Conservation (phyloP, 2,113 vertebrate species). For the Ictidomys tridecemlineatus region DNA sequence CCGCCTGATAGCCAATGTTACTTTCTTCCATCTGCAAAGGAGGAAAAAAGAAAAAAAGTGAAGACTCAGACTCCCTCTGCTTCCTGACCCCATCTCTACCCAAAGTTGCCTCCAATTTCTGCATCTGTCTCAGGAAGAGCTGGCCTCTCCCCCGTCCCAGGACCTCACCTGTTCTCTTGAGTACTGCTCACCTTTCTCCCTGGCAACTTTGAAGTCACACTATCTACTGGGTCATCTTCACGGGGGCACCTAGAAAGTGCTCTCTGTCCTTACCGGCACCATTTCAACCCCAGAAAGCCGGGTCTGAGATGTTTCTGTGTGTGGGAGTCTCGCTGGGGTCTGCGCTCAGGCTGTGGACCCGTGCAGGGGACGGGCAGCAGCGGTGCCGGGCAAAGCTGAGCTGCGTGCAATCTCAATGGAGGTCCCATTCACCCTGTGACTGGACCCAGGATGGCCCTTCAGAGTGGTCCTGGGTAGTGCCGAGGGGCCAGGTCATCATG, state of each 20-base stretch:
- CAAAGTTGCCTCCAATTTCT: neutral
- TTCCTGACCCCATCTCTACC: neutral
- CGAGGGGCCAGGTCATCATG: no score
- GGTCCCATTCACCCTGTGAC: neutral
- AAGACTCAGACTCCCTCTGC: neutral
- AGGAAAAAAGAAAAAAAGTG: neutral
- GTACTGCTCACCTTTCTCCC: neutral
- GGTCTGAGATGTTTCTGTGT: fast-evolving
- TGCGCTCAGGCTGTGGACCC: neutral
- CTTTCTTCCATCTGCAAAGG: neutral
- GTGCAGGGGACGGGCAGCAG: neutral
- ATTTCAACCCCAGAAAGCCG: neutral
- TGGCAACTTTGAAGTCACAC: neutral
- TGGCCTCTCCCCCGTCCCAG: neutral
- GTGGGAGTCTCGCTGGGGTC: neutral
- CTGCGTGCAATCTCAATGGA: no score
- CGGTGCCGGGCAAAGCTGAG: neutral
- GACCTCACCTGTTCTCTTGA: neutral
- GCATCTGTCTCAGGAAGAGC: neutral
- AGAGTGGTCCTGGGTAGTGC: neutral
- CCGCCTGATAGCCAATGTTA: neutral
- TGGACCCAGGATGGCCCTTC: neutral
- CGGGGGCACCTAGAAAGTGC: neutral
- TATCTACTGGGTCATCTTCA: neutral
- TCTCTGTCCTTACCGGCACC: fast-evolving